A percentile compares a stretch with the other conserved stretches of the same genome.
Conservation (phyloP, 2,797 vertebrate genomes). For the Hylomyscus alleni region DNA sequence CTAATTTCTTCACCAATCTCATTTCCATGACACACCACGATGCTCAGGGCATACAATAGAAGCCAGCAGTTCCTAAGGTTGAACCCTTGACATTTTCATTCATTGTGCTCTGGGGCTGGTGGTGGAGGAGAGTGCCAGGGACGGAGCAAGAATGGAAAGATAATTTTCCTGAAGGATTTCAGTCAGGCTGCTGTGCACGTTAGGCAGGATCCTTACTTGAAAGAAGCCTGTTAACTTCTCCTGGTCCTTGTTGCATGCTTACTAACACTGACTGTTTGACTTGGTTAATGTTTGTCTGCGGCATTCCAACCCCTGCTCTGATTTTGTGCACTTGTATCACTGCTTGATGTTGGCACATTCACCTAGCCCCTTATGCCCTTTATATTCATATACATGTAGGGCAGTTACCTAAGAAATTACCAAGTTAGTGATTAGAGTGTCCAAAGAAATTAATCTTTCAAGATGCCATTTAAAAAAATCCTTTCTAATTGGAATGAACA, state of each 20-base stretch:
- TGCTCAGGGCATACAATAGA: neutral
- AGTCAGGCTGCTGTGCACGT: neutral
- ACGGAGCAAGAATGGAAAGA: neutral
- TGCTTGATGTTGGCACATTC: neutral
- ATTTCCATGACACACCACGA: neutral
- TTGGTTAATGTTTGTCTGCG: neutral
- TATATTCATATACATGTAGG: neutral
- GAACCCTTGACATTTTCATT: neutral
- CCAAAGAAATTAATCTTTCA: conserved; percentile 46
- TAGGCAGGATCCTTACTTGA: neutral
- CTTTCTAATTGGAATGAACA: neutral
- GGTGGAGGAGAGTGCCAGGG: neutral
- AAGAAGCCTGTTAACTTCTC: neutral
- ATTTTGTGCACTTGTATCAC: neutral
- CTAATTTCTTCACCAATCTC: neutral
- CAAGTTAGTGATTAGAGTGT: neutral
- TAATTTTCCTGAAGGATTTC: neutral
- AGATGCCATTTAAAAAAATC: neutral
- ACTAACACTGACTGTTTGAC: neutral
- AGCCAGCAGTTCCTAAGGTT: neutral
- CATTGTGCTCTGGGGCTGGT: neutral
- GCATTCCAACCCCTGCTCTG: neutral
- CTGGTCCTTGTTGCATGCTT: neutral
- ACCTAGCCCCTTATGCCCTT: neutral
- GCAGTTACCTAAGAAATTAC: neutral